Evolutionary conservation across 2,797 vertebrate genomes (phyloP), one percentile per base, ranked within the genome.

Genomic region (Coluber constrictor): DNA sequence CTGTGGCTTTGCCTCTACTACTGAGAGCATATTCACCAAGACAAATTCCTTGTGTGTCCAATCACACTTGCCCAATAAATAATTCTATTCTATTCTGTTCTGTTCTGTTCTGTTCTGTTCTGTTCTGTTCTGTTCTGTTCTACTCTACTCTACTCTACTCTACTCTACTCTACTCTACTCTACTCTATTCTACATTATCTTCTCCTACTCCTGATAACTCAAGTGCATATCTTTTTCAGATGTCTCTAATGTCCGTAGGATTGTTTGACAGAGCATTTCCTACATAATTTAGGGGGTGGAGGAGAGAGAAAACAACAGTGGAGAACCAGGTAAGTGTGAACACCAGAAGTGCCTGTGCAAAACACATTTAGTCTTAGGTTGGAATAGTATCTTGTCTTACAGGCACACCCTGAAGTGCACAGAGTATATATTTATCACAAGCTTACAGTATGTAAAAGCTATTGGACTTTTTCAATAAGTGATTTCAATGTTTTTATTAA

Each of bases 401-500:
- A 93, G 92, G 55, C 93, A 92, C 29, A 54, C 56, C 5, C 9
- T 0, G 60, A 12, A 94, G 43, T 83, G 93, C 94, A 51, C 70
- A 47, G 37, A 25, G 37, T 83, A 25, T 83, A 25, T 94, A 93
- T 93, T 74, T 56, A 90, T 74, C 60, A 92, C 63, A 90, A 74
- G 47, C 16, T 70, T 57, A 13, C 3, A 93, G 4, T 90, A 74
- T 94, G 95, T 90, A 94, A 92, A 95, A 59, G 57, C 92, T 96
- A 96, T 93, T 91, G 92, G 25, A 89, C 94, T 91, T 95, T 95
- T 95, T 94, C 59, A 92, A 86, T 56, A 91, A 93, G 89, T 95
- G 95, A 95, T 92, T 83, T 94, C 63, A 91, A n/a, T 94, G 93
- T 51, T 97, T 96, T 96, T 96, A 94, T 95, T 96, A 66, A 88